Percentiles rank a stretch among this genome's conserved stretches.
Conservation (phyloP, 2,888 invertebrate genomes). For the Hymenopus coronatus region DNA sequence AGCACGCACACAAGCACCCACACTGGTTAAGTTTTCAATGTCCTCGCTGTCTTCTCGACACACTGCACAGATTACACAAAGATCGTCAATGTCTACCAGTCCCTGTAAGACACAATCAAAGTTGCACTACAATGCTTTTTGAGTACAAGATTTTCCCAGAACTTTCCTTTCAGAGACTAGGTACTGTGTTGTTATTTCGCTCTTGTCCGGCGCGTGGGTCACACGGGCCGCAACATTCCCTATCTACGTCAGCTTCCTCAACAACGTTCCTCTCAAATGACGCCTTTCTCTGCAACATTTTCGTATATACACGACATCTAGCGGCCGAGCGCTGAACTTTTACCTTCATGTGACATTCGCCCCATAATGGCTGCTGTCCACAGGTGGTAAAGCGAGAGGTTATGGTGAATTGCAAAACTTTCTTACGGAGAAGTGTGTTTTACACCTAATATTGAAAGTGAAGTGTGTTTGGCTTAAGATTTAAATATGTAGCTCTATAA, state of each 20-base stretch:
- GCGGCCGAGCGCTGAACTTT: slow-evolving; percentile 25
- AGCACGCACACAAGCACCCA: background rate
- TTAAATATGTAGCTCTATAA: too few species aligned
- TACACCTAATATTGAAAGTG: too few species aligned
- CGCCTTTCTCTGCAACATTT: slow-evolving; percentile 29
- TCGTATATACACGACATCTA: slow-evolving; percentile 32
- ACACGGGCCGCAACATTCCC: slow-evolving; percentile 23
- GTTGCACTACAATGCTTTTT: background rate
- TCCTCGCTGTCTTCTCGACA: slow-evolving; percentile 10
- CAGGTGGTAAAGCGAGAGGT: too few species aligned
- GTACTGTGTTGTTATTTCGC: slow-evolving; percentile 1
- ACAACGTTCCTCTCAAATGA: slow-evolving; percentile 26
- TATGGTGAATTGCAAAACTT: too few species aligned
- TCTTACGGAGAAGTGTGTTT: too few species aligned
- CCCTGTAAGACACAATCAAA: background rate
- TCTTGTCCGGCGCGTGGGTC: slow-evolving; percentile 29
- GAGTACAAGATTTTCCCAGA: background rate
- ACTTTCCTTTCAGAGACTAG: background rate
- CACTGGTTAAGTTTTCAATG: slow-evolving; percentile 7
- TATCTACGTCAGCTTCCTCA: slow-evolving; percentile 22
- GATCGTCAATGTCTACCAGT: background rate
- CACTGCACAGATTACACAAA: background rate
- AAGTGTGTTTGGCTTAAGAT: too few species aligned
- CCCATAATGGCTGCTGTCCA: background rate
- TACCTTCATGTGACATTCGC: background rate